Percentiles rank a stretch among this genome's conserved stretches.
These are phyloP conservation scores for Boloria euphrosyne DNA, from an alignment of 2,888 invertebrate species.

Conservation along the genomic window DNA sequence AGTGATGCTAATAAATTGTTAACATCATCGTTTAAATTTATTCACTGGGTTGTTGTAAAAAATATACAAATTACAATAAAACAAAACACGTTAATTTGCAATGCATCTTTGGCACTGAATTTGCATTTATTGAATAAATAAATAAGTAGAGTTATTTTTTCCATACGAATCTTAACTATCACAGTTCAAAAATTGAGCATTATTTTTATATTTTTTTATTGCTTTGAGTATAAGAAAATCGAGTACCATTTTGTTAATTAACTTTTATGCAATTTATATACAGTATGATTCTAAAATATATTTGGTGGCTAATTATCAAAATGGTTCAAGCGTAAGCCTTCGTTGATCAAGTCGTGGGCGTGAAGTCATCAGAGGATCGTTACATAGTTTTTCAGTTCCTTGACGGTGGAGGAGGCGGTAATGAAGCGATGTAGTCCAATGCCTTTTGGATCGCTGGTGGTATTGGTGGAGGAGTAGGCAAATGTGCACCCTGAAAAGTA, in stretches of 20 bases:
- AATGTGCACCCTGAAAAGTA: slow-evolving; percentile 84
- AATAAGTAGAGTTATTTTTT: slow-evolving; percentile 59
- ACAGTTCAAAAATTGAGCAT: slow-evolving; percentile 76
- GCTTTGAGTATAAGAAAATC: slow-evolving; percentile 55
- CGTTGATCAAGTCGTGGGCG: slow-evolving; percentile 35
- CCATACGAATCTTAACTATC: slow-evolving; percentile 66
- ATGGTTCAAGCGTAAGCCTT: slow-evolving; percentile 52
- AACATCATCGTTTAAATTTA: slow-evolving; percentile 40
- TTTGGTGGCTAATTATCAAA: slow-evolving; percentile 52
- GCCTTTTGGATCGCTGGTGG: slow-evolving; percentile 89
- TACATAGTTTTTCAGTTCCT: slow-evolving; percentile 51
- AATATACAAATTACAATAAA: slow-evolving; percentile 37
- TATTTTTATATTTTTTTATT: slow-evolving; percentile 69
- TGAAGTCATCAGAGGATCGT: slow-evolving; percentile 26
- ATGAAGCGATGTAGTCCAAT: slow-evolving; percentile 85
- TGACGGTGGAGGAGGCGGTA: slow-evolving; percentile 79
- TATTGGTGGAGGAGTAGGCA: slow-evolving; percentile 89
- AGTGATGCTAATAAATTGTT: slow-evolving; percentile 53
- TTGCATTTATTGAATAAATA: slow-evolving; percentile 71
- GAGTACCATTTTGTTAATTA: slow-evolving; percentile 57
- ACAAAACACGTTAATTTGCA: slow-evolving; percentile 54
- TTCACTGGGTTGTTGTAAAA: slow-evolving; percentile 23
- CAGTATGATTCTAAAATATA: slow-evolving; percentile 31
- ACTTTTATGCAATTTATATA: slow-evolving; percentile 41
- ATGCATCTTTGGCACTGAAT: slow-evolving; percentile 79